Evolutionary conservation across 2,113 vertebrate genomes (phyloP), one percentile per base, ranked within the genome.

Genomic region (Megaceryle torquata): DNA sequence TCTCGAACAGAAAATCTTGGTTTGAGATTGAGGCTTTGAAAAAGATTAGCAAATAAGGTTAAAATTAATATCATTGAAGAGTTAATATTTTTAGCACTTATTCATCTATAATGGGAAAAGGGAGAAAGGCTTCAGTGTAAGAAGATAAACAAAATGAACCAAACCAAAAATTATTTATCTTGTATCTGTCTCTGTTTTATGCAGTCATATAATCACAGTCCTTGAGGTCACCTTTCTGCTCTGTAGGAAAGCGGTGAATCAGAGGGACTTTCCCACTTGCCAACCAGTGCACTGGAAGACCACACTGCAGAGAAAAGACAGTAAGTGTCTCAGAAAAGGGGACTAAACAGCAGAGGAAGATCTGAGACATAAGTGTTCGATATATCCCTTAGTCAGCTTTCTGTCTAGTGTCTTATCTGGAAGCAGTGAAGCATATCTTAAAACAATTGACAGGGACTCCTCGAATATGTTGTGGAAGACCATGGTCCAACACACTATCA

Each of bases 321-420:
- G 37, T 24, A 41, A 48, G 35, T 41, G 46, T 12, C 21, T 75
- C 0, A 0, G 56, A 50, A 29, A 37, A 67, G 6, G 12, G 2
- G 18, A 16, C 17, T 29, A 12, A 82, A 63, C 24, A 71, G 18
- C 51, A 86, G 16, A 82, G 13, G 37, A 68, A 82, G 39, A 41
- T 65, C 35, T 56, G 46, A 57, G 28, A 75, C 46, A 50, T 16
- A 59, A 59, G 16, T 11, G 41, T 67, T 69, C 21, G 53, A 78
- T 48, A 33, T 56, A 41, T 43, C 28, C 16, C 13, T 75, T 29
- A 26, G 28, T 63, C 37, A 19, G 8, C 31, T 76, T 93, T 89
- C 57, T 75, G 14, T 31, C 51, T 79, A n/a, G 21, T 69, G 43
- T 10, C 29, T 65, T 81, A 39, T 48, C 44, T 11, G 29, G 24